Evolutionary conservation across 2,113 vertebrate species (phyloP).

Genomic region (Rhea pennata): DNA sequence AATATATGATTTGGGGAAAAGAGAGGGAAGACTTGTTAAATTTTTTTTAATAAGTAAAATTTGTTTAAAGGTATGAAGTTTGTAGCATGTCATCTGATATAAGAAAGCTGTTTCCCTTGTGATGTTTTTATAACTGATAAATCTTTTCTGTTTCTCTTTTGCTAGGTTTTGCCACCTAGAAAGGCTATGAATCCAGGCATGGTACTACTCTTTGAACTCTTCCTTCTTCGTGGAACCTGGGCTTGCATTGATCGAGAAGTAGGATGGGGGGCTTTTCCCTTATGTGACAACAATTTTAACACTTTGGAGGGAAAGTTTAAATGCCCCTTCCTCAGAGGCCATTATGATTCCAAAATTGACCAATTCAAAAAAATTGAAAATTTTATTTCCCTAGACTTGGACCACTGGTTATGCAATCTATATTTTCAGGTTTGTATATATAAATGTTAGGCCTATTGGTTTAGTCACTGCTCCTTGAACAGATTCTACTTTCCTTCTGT

Average conservation of each 20-base stretch:
- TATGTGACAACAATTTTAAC: conserved; percentile 79
- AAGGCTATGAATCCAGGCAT: conserved; percentile 79
- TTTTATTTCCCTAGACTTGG: conserved; percentile 86
- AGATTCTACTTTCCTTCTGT: not conserved
- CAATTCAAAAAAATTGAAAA: conserved; percentile 87
- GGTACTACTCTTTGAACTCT: conserved; percentile 87
- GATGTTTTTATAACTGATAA: not conserved
- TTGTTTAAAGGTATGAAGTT: not conserved
- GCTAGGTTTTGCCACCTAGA: conserved; percentile 82
- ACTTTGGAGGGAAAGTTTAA: conserved; percentile 89
- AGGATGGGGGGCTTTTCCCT: conserved; percentile 90
- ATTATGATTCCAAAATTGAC: conserved; percentile 76
- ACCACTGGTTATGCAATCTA: conserved; percentile 93
- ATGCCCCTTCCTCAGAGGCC: conserved; percentile 86
- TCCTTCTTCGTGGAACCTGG: conserved; percentile 71
- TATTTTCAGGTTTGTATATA: conserved; percentile 89
- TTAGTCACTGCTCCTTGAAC: not conserved
- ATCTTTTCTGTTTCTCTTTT: not conserved
- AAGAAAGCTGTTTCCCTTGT: not conserved
- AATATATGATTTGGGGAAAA: not conserved
- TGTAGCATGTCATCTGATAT: not conserved
- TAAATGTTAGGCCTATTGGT: not conserved
- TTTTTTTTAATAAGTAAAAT: not conserved
- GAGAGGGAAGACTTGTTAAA: not conserved
- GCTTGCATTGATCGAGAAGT: conserved; percentile 70